Conservation (phyloP, 2,797 vertebrate genomes). For the Etheostoma perlongum region DNA sequence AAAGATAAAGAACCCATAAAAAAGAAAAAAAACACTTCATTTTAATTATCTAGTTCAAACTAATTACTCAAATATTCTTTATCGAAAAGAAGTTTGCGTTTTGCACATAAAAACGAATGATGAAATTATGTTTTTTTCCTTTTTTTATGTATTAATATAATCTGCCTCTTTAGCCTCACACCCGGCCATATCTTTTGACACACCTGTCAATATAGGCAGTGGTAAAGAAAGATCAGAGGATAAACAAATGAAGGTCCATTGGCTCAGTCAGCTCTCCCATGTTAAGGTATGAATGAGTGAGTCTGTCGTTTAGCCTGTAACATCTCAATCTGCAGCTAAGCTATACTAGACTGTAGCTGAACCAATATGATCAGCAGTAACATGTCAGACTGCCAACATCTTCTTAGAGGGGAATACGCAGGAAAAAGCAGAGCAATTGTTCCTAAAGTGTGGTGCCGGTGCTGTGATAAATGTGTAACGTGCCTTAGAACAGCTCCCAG, state of each 20-base stretch:
- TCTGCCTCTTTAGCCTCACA: background rate
- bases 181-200: background rate
- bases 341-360: background rate
- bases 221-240: background rate
- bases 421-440: constrained; percentile 7
- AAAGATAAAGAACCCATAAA: background rate
- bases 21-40: background rate
- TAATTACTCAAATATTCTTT: background rate
- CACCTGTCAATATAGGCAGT: no score
- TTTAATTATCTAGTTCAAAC: background rate
- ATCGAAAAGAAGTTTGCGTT: background rate
- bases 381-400: background rate
- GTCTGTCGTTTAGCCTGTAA: background rate
- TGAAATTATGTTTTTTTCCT: background rate
- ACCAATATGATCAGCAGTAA: background rate
- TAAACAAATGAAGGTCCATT: background rate
- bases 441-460: constrained; percentile 18
- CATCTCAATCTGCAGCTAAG: background rate
- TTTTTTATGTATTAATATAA: background rate
- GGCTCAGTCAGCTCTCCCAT: background rate
- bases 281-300: background rate
- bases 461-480: constrained; percentile 46
- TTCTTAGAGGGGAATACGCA: constrained; percentile 10
- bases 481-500: constrained; percentile 65
- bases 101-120: background rate